These are phyloP conservation scores for Prunella fulvescens DNA, from an alignment of 2,113 vertebrate species.

Conservation along the genomic window DNA sequence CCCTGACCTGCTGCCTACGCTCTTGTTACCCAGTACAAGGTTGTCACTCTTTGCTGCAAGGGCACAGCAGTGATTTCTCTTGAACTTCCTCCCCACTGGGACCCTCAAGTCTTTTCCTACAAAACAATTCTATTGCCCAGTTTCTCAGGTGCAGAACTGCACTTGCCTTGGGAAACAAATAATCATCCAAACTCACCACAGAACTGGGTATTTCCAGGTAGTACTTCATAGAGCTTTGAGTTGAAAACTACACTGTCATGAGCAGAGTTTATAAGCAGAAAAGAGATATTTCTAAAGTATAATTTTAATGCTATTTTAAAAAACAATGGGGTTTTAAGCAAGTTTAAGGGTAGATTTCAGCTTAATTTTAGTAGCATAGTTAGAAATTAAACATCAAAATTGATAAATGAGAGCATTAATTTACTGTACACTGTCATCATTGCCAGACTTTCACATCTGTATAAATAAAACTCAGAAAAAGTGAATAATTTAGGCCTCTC, in stretches of 20 bases:
- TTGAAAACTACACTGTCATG: background rate
- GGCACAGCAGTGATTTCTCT: background rate
- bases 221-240: background rate
- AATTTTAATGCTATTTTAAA: background rate
- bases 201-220: background rate
- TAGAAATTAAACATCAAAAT: background rate
- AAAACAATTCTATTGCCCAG: background rate
- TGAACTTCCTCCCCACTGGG: background rate
- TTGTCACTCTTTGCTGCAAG: background rate
- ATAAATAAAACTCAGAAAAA: background rate
- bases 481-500: background rate
- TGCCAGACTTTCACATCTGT: background rate
- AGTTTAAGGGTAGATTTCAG: background rate
- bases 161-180: background rate
- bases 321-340: background rate
- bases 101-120: background rate
- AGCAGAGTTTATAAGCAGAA: background rate
- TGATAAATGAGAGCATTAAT: background rate
- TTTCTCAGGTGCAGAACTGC: background rate
- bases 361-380: background rate
- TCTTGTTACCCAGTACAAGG: background rate
- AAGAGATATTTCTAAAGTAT: background rate
- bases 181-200: background rate
- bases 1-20: background rate
- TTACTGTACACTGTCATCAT: background rate